A percentile compares a stretch with the other conserved stretches of the same genome.
Evolutionary conservation across 1,140 invertebrate genomes (phyloP).

Genomic region (Leptinotarsa texana): DNA sequence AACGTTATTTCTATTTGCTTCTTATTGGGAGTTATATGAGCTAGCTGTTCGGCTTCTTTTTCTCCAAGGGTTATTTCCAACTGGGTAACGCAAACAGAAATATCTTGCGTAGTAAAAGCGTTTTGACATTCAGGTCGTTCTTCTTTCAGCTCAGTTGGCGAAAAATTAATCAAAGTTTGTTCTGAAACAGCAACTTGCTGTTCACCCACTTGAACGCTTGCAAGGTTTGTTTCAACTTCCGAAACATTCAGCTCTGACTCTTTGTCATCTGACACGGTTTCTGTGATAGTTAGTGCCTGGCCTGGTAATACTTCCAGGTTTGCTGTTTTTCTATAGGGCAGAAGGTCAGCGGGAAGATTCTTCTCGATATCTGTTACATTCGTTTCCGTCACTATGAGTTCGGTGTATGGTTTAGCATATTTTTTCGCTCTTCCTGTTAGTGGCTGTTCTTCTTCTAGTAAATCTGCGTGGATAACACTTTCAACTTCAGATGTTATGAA

Average conservation of each 20-base stretch:
- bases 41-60: slow-evolving; percentile 58
- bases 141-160: slow-evolving; percentile 45
- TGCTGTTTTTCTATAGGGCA: slow-evolving; percentile 54
- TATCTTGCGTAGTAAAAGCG: slow-evolving; percentile 52
- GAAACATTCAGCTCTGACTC: slow-evolving; percentile 46
- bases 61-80: slow-evolving; percentile 58
- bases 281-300: slow-evolving; percentile 57
- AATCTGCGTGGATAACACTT: slow-evolving; percentile 55
- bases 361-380: slow-evolving; percentile 61
- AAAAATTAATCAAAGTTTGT: slow-evolving; percentile 47
- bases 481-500: slow-evolving; percentile 60
- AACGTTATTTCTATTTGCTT: slow-evolving; percentile 58
- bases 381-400: slow-evolving; percentile 62
- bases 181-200: slow-evolving; percentile 54
- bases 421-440: slow-evolving; percentile 58
- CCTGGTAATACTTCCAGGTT: slow-evolving; percentile 55
- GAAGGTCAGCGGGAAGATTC: slow-evolving; percentile 49
- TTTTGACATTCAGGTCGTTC: slow-evolving; percentile 47
- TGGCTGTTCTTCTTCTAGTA: slow-evolving; percentile 54
- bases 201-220: slow-evolving; percentile 53
- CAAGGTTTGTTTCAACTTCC: slow-evolving; percentile 49
- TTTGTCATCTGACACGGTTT: slow-evolving; percentile 54
- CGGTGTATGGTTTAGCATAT: slow-evolving; percentile 59
- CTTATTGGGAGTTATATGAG: slow-evolving; percentile 57
- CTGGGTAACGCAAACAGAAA: slow-evolving; percentile 53